Conservation (phyloP, 2,888 invertebrate genomes). For the Pachydiplax longipennis region DNA sequence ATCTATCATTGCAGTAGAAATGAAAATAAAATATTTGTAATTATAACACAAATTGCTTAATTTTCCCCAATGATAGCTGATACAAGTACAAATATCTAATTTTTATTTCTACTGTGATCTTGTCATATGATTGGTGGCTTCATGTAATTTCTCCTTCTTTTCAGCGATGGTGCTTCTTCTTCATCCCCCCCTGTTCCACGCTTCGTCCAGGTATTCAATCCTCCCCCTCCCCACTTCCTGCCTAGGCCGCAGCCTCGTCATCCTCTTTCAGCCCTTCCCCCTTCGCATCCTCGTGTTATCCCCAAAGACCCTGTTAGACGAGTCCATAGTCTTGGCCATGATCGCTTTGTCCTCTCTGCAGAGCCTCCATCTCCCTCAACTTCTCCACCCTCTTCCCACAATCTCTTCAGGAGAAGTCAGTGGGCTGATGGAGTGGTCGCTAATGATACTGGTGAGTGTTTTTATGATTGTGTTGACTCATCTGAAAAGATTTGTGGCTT, state of each 20-base stretch:
- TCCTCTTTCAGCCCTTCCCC: slow-evolving; percentile 53
- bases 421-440: slow-evolving; percentile 24
- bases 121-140: too few species aligned
- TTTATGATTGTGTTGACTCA: too few species aligned
- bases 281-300: background rate
- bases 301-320: background rate
- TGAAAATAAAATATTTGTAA: too few species aligned
- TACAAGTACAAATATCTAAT: too few species aligned
- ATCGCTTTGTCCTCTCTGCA: background rate
- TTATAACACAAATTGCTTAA: too few species aligned
- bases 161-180: slow-evolving; percentile 49
- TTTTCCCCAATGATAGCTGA: too few species aligned
- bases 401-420: slow-evolving; percentile 29
- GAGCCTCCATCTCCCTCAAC: slow-evolving; percentile 19
- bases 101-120: too few species aligned
- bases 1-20: too few species aligned
- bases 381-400: slow-evolving; percentile 15
- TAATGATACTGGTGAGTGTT: slow-evolving; percentile 11
- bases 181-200: slow-evolving; percentile 52
- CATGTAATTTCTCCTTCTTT: background rate
- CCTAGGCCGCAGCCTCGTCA: slow-evolving; percentile 70
- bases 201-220: slow-evolving; percentile 52
- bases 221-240: slow-evolving; percentile 58
- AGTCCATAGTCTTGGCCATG: background rate
- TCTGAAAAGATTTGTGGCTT: too few species aligned